phyloP scores from a whole-genome alignment of 2,888 invertebrate species.

The Cephus rjabovi region DNA sequence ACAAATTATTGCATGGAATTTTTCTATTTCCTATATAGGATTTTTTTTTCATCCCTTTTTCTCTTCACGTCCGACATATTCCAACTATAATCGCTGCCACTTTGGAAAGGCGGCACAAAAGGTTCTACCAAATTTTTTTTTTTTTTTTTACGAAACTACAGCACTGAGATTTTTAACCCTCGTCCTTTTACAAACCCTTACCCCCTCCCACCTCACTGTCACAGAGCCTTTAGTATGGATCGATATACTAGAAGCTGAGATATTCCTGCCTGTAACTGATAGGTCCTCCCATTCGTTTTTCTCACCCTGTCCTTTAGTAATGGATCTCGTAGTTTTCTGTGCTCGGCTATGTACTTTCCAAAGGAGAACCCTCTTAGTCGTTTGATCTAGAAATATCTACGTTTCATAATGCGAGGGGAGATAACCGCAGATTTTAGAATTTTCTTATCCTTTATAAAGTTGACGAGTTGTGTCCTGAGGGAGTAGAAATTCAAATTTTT shows the following conservation, averaged over 20 bases:
- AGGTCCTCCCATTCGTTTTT: neutral
- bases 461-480: too few relatives aligned
- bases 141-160: constrained; percentile 3
- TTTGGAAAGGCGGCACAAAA: neutral
- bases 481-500: too few relatives aligned
- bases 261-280: neutral
- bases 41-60: neutral
- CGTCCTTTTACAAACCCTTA: neutral
- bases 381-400: neutral
- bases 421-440: neutral
- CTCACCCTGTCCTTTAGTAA: neutral
- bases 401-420: neutral
- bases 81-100: neutral
- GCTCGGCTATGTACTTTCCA: neutral
- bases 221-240: neutral
- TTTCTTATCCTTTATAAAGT: neutral
- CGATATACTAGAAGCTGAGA: neutral
- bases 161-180: neutral
- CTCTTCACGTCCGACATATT: neutral
- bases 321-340: neutral
- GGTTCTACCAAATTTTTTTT: neutral
- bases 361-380: neutral
- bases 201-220: neutral
- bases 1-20: neutral
- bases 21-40: neutral